These are phyloP conservation scores for Chauna torquata DNA, from an alignment of 2,113 vertebrate species.

Conservation along the genomic window DNA sequence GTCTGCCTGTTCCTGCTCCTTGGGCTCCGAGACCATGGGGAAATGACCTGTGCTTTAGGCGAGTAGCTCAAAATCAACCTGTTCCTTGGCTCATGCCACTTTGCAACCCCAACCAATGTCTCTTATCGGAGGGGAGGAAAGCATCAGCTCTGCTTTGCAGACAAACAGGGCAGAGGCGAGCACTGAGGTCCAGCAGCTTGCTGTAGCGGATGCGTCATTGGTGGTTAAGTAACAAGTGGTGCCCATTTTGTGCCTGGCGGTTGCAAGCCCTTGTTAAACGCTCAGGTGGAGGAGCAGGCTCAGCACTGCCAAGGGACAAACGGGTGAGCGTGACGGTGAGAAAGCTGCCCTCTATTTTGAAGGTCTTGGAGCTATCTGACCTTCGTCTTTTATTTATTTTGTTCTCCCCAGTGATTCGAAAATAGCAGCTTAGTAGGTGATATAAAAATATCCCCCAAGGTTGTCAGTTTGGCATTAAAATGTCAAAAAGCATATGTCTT, in stretches of 20 bases:
- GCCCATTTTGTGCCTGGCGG: neutral
- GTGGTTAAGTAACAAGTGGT: neutral
- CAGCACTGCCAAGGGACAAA: fast-evolving
- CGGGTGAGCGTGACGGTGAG: fast-evolving
- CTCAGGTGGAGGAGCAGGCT: fast-evolving
- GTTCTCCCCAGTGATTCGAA: neutral
- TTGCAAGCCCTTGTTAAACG: neutral
- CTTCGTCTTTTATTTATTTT: slow-evolving; percentile 57
- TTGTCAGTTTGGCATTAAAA: slow-evolving; percentile 42
- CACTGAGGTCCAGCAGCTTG: neutral
- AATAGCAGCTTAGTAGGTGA: slow-evolving; percentile 7
- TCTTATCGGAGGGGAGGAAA: neutral
- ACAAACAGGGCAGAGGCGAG: neutral
- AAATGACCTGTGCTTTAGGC: neutral
- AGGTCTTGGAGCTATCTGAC: neutral
- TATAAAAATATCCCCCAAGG: slow-evolving; percentile 44
- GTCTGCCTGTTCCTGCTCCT: neutral
- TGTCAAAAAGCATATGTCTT: slow-evolving; percentile 49
- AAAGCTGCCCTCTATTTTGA: neutral
- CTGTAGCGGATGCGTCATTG: neutral
- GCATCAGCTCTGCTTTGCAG: neutral
- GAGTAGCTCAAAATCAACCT: neutral
- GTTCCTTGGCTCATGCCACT: neutral
- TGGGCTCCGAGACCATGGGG: too few species aligned
- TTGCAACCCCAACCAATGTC: neutral